Base-by-base conservation (phyloP, 2,797 vertebrate species). In the Hyperoplus lanceolatus region DNA sequence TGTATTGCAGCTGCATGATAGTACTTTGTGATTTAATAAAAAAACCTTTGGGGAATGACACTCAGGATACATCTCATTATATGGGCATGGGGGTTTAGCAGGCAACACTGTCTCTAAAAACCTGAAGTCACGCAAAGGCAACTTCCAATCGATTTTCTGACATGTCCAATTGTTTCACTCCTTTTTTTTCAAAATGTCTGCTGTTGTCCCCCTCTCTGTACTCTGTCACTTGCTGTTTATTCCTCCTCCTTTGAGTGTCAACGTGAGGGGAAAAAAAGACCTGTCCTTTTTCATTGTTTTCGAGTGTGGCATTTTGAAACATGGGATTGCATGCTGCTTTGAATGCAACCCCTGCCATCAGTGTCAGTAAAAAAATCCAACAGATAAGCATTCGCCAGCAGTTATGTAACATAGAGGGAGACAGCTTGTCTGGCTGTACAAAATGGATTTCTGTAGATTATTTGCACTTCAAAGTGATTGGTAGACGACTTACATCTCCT, bases 401-500 rank as follows among this genome's bases (percentile, higher is more conserved):
- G 66, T 65, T 53, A 29, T 6, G 21, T 72, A 43, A 53, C 85
- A 75, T 66, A 6, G 39, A 29, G 74, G 80, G 79, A 92, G 79
- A 84, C 83, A 63, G 70, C 82, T 29, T 70, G 73, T 83, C 73
- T 75, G 29, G 79, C 70, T 11, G 13, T 54, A 68, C 78, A 77
- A 54, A 85, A 82, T 70, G 80, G 66, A 64, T 80, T 79, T 82
- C 73, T 81, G 73, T 61, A 58, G 70, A 89, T 87, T 82, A 88
- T 89, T 89, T 92, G 73, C 85, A 83, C 83, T 86, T 76, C 73
- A 84, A 90, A 92, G 82, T 70, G 36, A 65, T 62, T 49, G 61
- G 45, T 8, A 81, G 81, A 83, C 70, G 54, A 53, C 67, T 75
- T 78, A 75, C 70, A 81, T 87, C 79, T 86, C 71, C 75, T 83